A percentile compares a stretch with the other conserved stretches of the same genome.
Conservation (phyloP, 2,113 vertebrate genomes). For the Heterocephalus glaber region DNA sequence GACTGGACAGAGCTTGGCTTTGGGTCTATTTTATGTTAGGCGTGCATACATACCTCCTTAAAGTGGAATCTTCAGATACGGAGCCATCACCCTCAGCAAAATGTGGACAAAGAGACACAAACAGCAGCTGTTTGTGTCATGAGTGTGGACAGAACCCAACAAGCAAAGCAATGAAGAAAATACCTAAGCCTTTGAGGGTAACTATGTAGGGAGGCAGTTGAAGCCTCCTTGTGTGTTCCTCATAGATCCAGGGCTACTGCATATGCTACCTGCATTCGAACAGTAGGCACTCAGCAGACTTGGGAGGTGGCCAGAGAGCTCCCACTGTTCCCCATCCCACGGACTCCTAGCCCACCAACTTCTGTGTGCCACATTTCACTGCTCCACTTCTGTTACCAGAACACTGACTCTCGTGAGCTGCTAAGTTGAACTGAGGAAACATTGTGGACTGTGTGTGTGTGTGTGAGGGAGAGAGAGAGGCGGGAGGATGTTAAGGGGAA, state of each 20-base stretch:
- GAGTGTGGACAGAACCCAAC: conserved; percentile 10
- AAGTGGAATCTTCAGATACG: conserved; percentile 48
- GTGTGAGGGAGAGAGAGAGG: background rate
- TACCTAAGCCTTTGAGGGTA: background rate
- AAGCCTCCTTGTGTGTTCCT: background rate
- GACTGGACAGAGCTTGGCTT: conserved; percentile 68
- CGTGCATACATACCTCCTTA: conserved; percentile 58
- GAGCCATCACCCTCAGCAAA: conserved; percentile 54
- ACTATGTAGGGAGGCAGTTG: background rate
- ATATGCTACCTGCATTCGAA: conserved; percentile 19
- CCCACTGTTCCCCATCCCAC: background rate
- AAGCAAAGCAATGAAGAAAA: conserved; percentile 7
- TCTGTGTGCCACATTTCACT: background rate
- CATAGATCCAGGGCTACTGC: background rate
- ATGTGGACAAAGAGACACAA: background rate
- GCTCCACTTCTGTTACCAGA: background rate
- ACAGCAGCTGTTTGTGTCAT: background rate
- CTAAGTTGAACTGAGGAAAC: background rate
- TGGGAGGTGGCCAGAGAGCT: background rate
- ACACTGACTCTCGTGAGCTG: background rate
- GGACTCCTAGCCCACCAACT: background rate
- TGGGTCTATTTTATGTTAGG: conserved; percentile 64
- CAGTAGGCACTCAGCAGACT: background rate
- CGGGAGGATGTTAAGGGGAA: background rate
- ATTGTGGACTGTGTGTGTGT: background rate